Conservation (phyloP, 2,113 vertebrate species). For the Phalacrocorax carbo region DNA sequence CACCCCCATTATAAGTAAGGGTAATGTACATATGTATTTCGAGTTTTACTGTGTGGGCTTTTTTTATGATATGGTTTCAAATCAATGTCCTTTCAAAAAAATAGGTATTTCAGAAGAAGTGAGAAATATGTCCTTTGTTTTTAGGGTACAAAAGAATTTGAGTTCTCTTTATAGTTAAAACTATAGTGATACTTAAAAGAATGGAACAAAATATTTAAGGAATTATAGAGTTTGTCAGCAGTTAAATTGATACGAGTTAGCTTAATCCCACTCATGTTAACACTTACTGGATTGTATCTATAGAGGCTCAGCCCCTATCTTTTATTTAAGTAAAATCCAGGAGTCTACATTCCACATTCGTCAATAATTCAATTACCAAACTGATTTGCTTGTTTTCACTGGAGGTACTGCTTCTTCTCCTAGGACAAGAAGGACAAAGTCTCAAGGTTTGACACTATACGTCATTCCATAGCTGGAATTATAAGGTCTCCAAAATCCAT, state of each 20-base stretch:
- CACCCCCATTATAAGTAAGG: not conserved
- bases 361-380: not conserved
- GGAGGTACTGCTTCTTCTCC: slow-evolving; percentile 25
- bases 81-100: not conserved
- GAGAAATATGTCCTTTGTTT: not conserved
- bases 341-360: not conserved
- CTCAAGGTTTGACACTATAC: slow-evolving; percentile 88
- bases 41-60: fast-evolving
- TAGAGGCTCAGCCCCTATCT: not conserved
- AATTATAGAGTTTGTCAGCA: not conserved
- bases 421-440: slow-evolving; percentile 89
- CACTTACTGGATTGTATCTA: not conserved
- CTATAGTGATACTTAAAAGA: not conserved
- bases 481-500: slow-evolving; percentile 87
- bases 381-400: not conserved
- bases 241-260: not conserved
- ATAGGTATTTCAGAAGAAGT: not conserved
- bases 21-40: fast-evolving
- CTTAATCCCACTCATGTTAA: not conserved
- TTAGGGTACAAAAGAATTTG: not conserved
- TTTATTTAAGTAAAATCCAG: not conserved
- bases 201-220: not conserved
- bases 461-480: slow-evolving; percentile 90
- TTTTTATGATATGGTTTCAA: not conserved
- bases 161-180: not conserved